Evolutionary conservation across 2,113 vertebrate genomes (phyloP), one percentile per base, ranked within the genome.

Genomic region (Lepus americanus): DNA sequence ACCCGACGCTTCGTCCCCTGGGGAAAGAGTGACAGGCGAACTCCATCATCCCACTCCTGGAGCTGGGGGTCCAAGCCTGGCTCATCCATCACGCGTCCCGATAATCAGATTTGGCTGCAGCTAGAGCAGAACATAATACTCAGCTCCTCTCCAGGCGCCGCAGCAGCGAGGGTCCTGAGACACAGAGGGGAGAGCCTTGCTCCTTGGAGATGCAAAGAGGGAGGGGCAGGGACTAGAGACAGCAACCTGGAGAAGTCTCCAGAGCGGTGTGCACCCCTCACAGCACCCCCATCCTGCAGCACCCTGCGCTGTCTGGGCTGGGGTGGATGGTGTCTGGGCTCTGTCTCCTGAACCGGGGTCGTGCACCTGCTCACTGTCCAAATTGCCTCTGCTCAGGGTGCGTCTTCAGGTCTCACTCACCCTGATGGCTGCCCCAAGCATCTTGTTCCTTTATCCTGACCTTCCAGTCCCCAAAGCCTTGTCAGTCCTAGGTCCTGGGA

Each of bases 81-180:
- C 92, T 87, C 90, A 90, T 94, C 92, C 85, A 27, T 96, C 90
- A 95, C 66, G 14, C 2, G 0, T 86, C 53, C 85, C 3, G 0
- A 70, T 87, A 44, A 91, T 96, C 96, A 95, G 95, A 89, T 94
- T 84, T 79, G 72, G 94, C 94, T 94, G 82, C 7, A 9, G 66
- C 85, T 74, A 94, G 97, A 94, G 76, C 66, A 76, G 81, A 95
- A 59, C 67, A 9, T 12, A 88, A 79, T 10, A 36, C 76, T 88
- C 72, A 19, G 78, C 70, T 90, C 66, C 63, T 74, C 89, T 81
- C 51, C 64, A 19, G 36, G 77, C 9, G 1, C 69, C 0, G 3
- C 8, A 0, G 63, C 4, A 2, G 22, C 20, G 19, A 14, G 23
- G 9, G 31, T 51, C 93, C 88, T n/a, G 9, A 61, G 85, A 92